phyloP scores from a whole-genome alignment of 2,888 invertebrate species.

The Theretra japonica region DNA sequence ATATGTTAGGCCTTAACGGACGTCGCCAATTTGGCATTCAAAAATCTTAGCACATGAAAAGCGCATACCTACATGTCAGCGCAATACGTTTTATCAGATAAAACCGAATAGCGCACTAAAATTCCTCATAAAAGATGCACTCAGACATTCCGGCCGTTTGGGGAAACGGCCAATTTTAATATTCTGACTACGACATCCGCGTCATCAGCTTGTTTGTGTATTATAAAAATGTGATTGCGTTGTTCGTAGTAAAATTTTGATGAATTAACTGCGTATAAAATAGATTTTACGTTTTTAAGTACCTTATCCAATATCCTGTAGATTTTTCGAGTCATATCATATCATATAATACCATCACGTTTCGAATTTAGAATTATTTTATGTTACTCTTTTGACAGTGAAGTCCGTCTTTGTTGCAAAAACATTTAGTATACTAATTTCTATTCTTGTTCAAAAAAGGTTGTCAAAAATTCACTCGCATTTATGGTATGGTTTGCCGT shows the following conservation, averaged over 20 bases:
- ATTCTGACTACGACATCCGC: slow-evolving; percentile 25
- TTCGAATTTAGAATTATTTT: too few relatives aligned
- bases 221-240: background rate
- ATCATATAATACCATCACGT: too few relatives aligned
- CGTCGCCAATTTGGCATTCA: background rate
- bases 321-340: too few relatives aligned
- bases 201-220: slow-evolving; percentile 1
- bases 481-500: too few relatives aligned
- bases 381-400: too few relatives aligned
- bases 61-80: slow-evolving; percentile 26
- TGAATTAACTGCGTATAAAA: too few relatives aligned
- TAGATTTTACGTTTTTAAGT: too few relatives aligned
- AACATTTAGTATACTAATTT: too few relatives aligned
- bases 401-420: too few relatives aligned
- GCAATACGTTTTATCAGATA: slow-evolving; percentile 24
- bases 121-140: slow-evolving; percentile 24
- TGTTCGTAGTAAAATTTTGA: background rate
- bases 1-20: background rate
- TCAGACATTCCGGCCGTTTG: slow-evolving; percentile 26
- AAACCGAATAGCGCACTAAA: slow-evolving; percentile 23
- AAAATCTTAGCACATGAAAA: background rate
- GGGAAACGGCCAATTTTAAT: slow-evolving; percentile 16
- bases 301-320: too few relatives aligned
- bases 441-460: too few relatives aligned
- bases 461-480: too few relatives aligned